Evolutionary conservation across 2,797 vertebrate species (phyloP).

Genomic region (Muscicapa striata): DNA sequence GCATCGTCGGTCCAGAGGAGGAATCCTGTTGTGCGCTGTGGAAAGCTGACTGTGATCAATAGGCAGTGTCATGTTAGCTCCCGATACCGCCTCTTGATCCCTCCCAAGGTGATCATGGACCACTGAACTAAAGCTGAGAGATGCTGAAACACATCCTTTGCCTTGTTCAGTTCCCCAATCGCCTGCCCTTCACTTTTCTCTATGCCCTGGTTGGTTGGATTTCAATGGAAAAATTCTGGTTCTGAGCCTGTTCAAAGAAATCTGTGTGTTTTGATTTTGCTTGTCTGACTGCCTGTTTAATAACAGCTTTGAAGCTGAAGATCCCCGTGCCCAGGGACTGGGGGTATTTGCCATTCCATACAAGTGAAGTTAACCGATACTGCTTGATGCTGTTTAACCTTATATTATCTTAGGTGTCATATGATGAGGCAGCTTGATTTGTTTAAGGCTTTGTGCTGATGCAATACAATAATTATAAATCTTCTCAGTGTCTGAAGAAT

Average conservation of each 20-base stretch:
- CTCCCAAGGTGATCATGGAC: not conserved
- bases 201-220: not conserved
- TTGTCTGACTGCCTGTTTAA: not conserved
- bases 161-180: not conserved
- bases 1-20: not conserved
- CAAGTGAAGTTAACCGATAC: not conserved
- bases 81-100: not conserved
- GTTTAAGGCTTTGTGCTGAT: conserved; percentile 1
- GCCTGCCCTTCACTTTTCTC: not conserved
- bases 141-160: not conserved
- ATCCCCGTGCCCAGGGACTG: accelerated
- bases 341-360: not conserved
- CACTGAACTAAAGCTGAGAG: not conserved
- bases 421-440: not conserved
- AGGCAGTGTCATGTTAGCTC: not conserved
- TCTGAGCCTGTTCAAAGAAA: not conserved
- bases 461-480: not conserved
- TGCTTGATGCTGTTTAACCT: not conserved
- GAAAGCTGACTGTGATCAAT: not conserved
- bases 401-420: not conserved
- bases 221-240: not conserved
- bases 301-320: not conserved
- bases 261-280: not conserved
- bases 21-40: not conserved
- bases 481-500: not conserved